Evolutionary conservation across 2,888 invertebrate species (phyloP), one percentile per base, ranked within the genome.

Genomic region (Chloroclystis v-ata): DNA sequence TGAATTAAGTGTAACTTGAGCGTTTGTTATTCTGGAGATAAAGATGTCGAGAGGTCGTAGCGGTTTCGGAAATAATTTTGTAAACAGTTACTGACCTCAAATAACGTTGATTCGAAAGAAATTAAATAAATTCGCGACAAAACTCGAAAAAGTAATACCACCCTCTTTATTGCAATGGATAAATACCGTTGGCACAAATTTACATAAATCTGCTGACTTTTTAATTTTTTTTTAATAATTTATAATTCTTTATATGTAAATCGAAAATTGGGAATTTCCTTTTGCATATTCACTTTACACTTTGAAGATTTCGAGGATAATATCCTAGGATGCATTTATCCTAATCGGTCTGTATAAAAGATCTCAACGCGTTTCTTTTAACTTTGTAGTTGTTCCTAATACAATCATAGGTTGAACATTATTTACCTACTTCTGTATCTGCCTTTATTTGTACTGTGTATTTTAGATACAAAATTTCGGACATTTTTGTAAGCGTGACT

Each of bases 41-140:
- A 49, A 49, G 35, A 44, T 44, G 47, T 51, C 47, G 26, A 28
- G 39, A 20, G 28, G 20, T 20, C 28, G 12, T 26, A 25, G 33
- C 40, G 33, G 37, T 28, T 43, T 28, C 37, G 29, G 39, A 29
- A 33, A 49, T 42, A 44, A 32, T 41, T 40, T 41, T 13, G 33
- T 25, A 41, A 26, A 52, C 49, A 43, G 48, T 52, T 52, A 46
- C 13, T 46, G 49, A 46, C 49, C 43, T 13, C 43, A 38, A 49
- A 40, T 13, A 13, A 40, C 32, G 28, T 12, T 12, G 28, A 41
- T 13, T 24, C 32, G 24, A 1, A 25, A 29, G 14, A 8, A 39
- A 48, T 39, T 30, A 29, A 39, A 35, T 35, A 37, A 38, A 43
- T 35, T 35, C 14, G 13, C 8, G 6, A 13, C 10, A 35, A 16